Percentiles rank a stretch among this genome's conserved stretches.
phyloP scores from a whole-genome alignment of 2,113 vertebrate genomes.

The Chrysochloris asiatica region DNA sequence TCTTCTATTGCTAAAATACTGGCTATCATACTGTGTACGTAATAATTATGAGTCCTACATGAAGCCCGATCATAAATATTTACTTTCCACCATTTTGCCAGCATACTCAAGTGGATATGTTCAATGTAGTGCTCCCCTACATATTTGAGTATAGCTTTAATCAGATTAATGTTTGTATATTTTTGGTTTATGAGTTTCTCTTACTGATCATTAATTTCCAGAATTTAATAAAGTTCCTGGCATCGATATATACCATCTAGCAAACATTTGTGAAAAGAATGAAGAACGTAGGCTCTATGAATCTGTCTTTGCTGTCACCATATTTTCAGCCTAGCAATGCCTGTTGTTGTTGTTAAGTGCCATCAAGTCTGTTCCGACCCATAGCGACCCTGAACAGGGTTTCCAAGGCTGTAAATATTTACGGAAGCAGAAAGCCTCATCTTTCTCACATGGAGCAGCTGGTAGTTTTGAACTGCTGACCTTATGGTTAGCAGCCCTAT shows the following conservation, averaged over 20 bases:
- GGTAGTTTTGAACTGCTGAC: too few species aligned
- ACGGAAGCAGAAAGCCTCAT: too few species aligned
- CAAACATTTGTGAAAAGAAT: constrained; percentile 10
- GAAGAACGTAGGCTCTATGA: not conserved
- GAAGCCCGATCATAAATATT: not conserved
- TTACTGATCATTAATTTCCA: not conserved
- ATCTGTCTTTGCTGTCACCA: not conserved
- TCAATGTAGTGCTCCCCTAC: not conserved
- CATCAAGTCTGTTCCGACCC: too few species aligned
- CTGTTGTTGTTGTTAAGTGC: too few species aligned
- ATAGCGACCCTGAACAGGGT: too few species aligned
- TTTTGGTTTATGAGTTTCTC: not conserved
- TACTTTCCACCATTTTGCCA: too few species aligned
- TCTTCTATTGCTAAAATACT: not conserved
- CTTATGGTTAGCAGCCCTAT: too few species aligned
- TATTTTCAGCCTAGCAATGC: not conserved
- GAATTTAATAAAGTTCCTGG: constrained; percentile 1
- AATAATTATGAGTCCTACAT: not conserved
- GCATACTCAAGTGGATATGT: not conserved
- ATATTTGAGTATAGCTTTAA: not conserved
- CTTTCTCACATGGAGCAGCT: too few species aligned
- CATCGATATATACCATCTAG: not conserved
- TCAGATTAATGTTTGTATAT: too few species aligned
- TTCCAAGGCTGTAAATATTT: too few species aligned
- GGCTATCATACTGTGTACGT: not conserved